Conservation (phyloP, 1,140 invertebrate species). For the Aphaenogaster rudis region DNA sequence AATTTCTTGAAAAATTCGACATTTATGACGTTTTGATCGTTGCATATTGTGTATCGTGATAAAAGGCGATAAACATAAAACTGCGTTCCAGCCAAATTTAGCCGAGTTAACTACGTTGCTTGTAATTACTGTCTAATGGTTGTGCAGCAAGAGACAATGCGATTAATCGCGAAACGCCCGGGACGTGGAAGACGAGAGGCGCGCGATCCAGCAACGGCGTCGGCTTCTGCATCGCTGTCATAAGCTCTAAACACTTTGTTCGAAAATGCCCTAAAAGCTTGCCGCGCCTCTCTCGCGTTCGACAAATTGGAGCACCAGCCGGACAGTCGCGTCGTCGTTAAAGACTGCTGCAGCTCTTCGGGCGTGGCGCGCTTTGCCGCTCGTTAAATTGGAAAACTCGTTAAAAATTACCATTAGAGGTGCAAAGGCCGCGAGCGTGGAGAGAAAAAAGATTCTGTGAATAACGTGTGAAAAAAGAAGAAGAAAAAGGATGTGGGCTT, state of each 20-base stretch:
- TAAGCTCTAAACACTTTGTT: slow-evolving; percentile 65
- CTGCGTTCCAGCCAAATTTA: slow-evolving; percentile 49
- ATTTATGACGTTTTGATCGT: background rate
- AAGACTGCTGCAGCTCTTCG: slow-evolving; percentile 48
- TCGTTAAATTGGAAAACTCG: slow-evolving; percentile 64
- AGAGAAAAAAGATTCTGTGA: slow-evolving; percentile 42
- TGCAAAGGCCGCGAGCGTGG: slow-evolving; percentile 44
- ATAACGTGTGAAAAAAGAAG: slow-evolving; percentile 5
- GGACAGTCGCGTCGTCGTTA: slow-evolving; percentile 60
- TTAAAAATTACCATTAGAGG: slow-evolving; percentile 64
- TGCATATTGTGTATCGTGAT: slow-evolving; percentile 12
- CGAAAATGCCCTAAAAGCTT: slow-evolving; percentile 64
- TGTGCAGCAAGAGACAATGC: slow-evolving; percentile 60
- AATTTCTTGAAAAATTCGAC: background rate
- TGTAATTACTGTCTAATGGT: slow-evolving; percentile 65
- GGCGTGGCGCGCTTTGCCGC: slow-evolving; percentile 42
- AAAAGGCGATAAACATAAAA: slow-evolving; percentile 54
- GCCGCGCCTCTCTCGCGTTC: slow-evolving; percentile 58
- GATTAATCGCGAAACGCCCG: slow-evolving; percentile 57
- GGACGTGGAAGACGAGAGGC: slow-evolving; percentile 52
- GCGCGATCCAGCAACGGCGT: slow-evolving; percentile 25
- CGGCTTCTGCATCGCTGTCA: slow-evolving; percentile 51
- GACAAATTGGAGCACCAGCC: slow-evolving; percentile 57
- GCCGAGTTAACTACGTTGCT: slow-evolving; percentile 61
- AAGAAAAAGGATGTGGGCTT: background rate